Percentiles rank a stretch among this genome's conserved stretches.
phyloP scores from a whole-genome alignment of 2,113 vertebrate genomes.

The Typhlomys cinereus region DNA sequence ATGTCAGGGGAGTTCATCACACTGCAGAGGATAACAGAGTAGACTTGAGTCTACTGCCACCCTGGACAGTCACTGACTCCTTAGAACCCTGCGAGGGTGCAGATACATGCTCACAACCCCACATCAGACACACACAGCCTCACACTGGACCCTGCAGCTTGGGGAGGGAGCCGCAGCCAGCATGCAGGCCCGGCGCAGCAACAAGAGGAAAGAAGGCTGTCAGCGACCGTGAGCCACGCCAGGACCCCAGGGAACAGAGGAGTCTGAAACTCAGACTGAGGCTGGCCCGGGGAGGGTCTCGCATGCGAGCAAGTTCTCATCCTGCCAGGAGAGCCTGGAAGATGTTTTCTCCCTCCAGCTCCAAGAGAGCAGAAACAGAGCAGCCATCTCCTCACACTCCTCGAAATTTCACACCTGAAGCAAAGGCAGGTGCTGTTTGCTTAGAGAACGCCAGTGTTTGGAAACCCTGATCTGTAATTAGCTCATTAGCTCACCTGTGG shows the following conservation, averaged over 20 bases:
- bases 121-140: background rate
- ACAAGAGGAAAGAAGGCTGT: background rate
- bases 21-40: background rate
- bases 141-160: background rate
- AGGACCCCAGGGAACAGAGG: background rate
- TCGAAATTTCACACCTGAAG: constrained; percentile 70
- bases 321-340: background rate
- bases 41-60: background rate
- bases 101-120: too few species aligned
- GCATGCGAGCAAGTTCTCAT: background rate
- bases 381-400: constrained; percentile 38
- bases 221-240: background rate
- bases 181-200: background rate
- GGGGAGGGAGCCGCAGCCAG: background rate
- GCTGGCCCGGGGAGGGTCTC: background rate
- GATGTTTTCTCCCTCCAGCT: background rate
- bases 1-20: background rate
- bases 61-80: too few species aligned
- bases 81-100: background rate
- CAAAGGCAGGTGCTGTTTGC: constrained; percentile 78
- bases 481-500: constrained; percentile 76
- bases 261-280: background rate
- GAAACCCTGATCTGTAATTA: constrained; percentile 74
- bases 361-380: background rate
- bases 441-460: constrained; percentile 66